Conservation (phyloP, 2,113 vertebrate genomes). For the Boleophthalmus pectinirostris region DNA sequence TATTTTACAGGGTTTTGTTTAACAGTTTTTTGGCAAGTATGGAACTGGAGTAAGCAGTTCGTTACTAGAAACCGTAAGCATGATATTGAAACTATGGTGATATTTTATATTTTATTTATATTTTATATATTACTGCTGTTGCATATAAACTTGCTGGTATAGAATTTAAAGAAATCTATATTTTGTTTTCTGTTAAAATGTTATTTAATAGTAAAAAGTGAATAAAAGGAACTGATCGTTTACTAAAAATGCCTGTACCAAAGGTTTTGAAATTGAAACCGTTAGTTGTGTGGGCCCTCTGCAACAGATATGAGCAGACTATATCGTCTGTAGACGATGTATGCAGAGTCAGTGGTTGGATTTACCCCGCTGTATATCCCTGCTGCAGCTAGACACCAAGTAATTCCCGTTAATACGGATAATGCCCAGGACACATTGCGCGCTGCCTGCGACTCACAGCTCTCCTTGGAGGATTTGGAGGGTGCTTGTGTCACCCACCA, state of each 20-base stretch:
- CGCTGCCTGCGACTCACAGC: slow-evolving; percentile 31
- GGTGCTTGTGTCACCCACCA: slow-evolving; percentile 24
- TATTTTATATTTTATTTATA: background rate
- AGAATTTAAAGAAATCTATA: background rate
- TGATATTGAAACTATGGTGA: background rate
- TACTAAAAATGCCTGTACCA: no score
- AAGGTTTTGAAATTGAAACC: no score
- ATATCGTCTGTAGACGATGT: background rate
- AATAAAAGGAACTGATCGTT: no score
- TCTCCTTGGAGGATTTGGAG: slow-evolving; percentile 58
- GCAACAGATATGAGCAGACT: no score
- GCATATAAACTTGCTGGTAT: background rate
- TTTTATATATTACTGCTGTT: background rate
- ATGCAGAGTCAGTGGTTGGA: slow-evolving; percentile 16
- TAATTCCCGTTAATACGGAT: slow-evolving; percentile 81
- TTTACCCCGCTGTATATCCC: slow-evolving; percentile 35
- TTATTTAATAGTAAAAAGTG: no score
- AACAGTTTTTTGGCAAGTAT: background rate
- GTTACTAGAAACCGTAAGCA: background rate
- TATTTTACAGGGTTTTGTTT: background rate
- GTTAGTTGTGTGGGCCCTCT: no score
- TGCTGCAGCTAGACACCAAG: slow-evolving; percentile 32
- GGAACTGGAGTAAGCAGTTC: background rate
- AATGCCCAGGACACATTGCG: slow-evolving; percentile 59
- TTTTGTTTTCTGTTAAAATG: background rate